These are phyloP conservation scores for Diploscapter pachys DNA, from an alignment of 1,140 invertebrate species.

Conservation along the genomic window DNA sequence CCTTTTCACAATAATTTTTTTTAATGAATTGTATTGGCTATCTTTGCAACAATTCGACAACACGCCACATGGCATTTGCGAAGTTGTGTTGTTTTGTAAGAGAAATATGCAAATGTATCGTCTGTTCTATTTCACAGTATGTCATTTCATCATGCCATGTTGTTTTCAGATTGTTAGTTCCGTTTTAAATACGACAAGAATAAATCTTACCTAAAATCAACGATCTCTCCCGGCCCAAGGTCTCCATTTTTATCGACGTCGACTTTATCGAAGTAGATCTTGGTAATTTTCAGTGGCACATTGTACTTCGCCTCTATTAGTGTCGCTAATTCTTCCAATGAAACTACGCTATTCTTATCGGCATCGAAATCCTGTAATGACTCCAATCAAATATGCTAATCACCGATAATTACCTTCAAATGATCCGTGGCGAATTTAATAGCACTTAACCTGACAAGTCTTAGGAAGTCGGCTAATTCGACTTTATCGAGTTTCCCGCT, in stretches of 20 bases:
- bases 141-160: conserved; percentile 39
- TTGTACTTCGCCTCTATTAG: conserved; percentile 53
- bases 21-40: not conserved
- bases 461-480: conserved; percentile 55
- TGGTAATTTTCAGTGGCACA: conserved; percentile 42
- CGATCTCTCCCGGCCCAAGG: conserved; percentile 53
- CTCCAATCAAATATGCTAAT: not conserved
- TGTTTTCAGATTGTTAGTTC: conserved; percentile 46
- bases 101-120: not conserved
- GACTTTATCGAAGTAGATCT: conserved; percentile 48
- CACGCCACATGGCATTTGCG: not conserved
- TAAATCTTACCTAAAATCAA: conserved; percentile 49
- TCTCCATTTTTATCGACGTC: conserved; percentile 52
- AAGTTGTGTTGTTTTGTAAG: not conserved
- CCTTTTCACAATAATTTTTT: not conserved
- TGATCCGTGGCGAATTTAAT: conserved; percentile 59
- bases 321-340: conserved; percentile 50
- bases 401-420: conserved; percentile 37
- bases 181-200: conserved; percentile 6
- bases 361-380: conserved; percentile 49
- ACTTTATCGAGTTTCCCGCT: conserved; percentile 41
- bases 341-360: conserved; percentile 50
- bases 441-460: conserved; percentile 51
- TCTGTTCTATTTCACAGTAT: not conserved
- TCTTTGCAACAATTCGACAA: not conserved